Evolutionary conservation across 2,888 invertebrate genomes (phyloP).

Genomic region (Elmis aenea): DNA sequence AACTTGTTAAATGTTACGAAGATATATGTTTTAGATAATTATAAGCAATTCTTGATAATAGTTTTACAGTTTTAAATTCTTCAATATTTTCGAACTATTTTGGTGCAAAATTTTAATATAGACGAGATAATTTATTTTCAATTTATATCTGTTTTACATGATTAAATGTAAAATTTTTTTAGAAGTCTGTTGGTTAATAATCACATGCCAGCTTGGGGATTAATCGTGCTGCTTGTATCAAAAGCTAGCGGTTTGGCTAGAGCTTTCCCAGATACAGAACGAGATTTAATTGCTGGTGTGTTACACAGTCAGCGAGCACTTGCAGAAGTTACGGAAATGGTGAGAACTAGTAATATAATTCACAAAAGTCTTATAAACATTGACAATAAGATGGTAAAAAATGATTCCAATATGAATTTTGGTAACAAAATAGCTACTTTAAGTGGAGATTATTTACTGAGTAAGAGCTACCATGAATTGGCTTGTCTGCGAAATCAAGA

Average conservation of each 20-base stretch:
- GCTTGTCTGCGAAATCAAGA: slow-evolving; percentile 76
- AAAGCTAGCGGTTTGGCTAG: slow-evolving; percentile 85
- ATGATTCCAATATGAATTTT: slow-evolving; percentile 76
- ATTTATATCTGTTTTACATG: no score
- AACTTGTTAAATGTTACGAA: no score
- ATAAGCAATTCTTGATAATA: no score
- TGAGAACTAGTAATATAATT: slow-evolving; percentile 85
- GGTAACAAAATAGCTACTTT: slow-evolving; percentile 93
- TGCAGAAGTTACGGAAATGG: slow-evolving; percentile 96
- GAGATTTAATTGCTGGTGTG: slow-evolving; percentile 81
- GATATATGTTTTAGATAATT: no score
- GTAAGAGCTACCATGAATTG: slow-evolving; percentile 81
- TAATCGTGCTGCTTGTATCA: slow-evolving; percentile 84
- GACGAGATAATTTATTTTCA: no score
- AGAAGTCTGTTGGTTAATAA: slow-evolving; percentile 85
- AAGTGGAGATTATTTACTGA: slow-evolving; percentile 84
- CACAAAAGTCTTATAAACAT: slow-evolving; percentile 79
- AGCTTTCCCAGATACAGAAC: slow-evolving; percentile 76
- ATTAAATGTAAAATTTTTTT: no score
- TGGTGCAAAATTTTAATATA: no score
- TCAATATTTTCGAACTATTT: no score
- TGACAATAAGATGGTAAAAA: slow-evolving; percentile 55
- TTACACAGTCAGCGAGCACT: slow-evolving; percentile 80
- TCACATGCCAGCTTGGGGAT: slow-evolving; percentile 91
- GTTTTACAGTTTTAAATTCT: no score